phyloP scores from a whole-genome alignment of 1,140 invertebrate species.

The Bombus affinis region DNA sequence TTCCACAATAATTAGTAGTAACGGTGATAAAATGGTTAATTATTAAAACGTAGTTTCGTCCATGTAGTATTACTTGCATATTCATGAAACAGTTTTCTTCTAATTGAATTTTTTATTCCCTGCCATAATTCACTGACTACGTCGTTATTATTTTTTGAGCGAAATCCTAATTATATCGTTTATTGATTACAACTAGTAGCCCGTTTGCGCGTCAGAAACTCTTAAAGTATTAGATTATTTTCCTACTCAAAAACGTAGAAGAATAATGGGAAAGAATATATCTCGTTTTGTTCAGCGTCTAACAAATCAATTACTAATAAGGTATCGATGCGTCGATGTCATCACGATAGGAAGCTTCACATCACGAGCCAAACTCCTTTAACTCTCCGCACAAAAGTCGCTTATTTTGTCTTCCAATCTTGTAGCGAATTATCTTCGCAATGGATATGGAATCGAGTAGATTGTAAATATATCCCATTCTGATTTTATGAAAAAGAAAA shows the following conservation, averaged over 20 bases:
- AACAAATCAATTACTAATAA: conserved; percentile 35
- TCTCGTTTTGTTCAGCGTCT: neutral
- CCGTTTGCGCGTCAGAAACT: no score
- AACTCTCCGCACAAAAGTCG: conserved; percentile 5
- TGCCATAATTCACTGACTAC: neutral
- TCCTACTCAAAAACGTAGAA: neutral
- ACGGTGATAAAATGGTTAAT: neutral
- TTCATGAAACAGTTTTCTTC: neutral
- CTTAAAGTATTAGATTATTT: neutral
- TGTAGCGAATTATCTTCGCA: neutral
- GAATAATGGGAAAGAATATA: neutral
- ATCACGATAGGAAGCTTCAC: neutral
- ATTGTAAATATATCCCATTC: no score
- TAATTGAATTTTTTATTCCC: neutral
- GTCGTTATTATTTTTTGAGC: neutral
- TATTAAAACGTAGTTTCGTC: neutral
- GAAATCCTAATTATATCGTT: neutral
- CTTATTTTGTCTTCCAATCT: neutral
- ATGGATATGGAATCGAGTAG: no score
- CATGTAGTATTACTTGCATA: neutral
- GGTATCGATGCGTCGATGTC: conserved; percentile 32
- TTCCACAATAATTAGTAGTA: neutral
- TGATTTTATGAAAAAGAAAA: no score
- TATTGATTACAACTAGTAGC: neutral
- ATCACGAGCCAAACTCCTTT: conserved; percentile 28